Conservation (phyloP, 1,140 invertebrate genomes). For the Drosophila navojoa region DNA sequence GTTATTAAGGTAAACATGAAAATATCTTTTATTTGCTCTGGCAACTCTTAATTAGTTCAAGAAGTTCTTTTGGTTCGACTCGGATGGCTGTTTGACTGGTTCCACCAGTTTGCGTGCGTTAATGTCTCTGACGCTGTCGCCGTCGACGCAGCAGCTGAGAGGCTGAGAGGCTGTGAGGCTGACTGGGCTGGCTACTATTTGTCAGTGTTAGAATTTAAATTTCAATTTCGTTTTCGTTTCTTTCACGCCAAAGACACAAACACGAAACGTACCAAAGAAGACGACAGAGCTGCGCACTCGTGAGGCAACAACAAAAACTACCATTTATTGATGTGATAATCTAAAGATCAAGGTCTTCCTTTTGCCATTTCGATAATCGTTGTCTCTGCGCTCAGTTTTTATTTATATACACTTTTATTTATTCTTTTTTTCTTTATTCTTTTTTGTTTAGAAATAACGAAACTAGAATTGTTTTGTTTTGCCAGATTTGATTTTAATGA, state of each 20-base stretch:
- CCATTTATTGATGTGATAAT: slow-evolving; percentile 81
- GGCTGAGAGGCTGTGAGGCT: not conserved
- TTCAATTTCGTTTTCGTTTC: slow-evolving; percentile 68
- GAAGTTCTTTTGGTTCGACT: slow-evolving; percentile 60
- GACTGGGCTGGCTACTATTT: slow-evolving; percentile 2
- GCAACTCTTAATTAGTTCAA: slow-evolving; percentile 68
- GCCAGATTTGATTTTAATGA: slow-evolving; percentile 32
- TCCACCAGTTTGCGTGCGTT: slow-evolving; percentile 65
- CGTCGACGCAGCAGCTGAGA: not conserved
- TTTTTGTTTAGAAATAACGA: slow-evolving; percentile 22
- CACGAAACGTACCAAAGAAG: slow-evolving; percentile 41
- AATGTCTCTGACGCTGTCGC: not conserved
- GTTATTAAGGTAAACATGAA: slow-evolving; percentile 22
- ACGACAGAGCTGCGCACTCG: slow-evolving; percentile 30
- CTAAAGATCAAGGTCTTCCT: slow-evolving; percentile 80
- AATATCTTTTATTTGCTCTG: slow-evolving; percentile 25
- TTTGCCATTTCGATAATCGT: slow-evolving; percentile 76
- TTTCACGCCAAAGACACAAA: slow-evolving; percentile 61
- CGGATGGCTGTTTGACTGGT: slow-evolving; percentile 62
- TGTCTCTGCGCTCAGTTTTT: slow-evolving; percentile 32
- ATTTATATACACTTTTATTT: slow-evolving; percentile 17
- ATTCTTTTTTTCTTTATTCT: not conserved
- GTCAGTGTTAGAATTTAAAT: slow-evolving; percentile 49
- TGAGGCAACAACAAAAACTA: slow-evolving; percentile 49
- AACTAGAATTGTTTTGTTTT: slow-evolving; percentile 43